phyloP scores from a whole-genome alignment of 2,888 invertebrate species.

The Aphodius sticticus region DNA sequence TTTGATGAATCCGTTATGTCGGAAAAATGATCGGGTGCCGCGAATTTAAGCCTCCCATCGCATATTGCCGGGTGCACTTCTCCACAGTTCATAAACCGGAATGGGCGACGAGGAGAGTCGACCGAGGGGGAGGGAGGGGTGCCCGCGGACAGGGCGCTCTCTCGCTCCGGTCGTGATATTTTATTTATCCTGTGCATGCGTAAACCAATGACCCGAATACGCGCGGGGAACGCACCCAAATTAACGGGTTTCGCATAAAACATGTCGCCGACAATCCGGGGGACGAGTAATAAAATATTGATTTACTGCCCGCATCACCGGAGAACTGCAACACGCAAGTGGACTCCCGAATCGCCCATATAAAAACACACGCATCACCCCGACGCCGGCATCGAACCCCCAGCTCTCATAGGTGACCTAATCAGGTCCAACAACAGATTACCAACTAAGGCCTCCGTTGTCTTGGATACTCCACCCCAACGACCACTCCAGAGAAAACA shows the following conservation, averaged over 20 bases:
- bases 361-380: conserved; percentile 12
- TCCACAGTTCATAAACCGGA: conserved; percentile 55
- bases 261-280: conserved; percentile 49
- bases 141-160: not conserved
- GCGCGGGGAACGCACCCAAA: conserved; percentile 45
- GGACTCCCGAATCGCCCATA: conserved; percentile 7
- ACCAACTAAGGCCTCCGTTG: conserved; percentile 12
- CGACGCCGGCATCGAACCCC: not conserved
- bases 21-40: conserved; percentile 44
- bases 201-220: conserved; percentile 57
- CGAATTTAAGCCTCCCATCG: conserved; percentile 54
- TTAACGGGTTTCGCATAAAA: conserved; percentile 53
- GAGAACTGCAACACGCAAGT: conserved; percentile 43
- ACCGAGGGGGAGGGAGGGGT: too few relatives aligned
- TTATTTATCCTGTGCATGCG: conserved; percentile 57
- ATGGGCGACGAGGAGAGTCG: conserved; percentile 40
- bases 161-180: conserved; percentile 52
- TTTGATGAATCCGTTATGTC: conserved; percentile 43
- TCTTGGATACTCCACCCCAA: conserved; percentile 20
- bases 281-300: conserved; percentile 55
- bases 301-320: conserved; percentile 51
- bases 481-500: conserved; percentile 6
- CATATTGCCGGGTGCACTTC: conserved; percentile 54
- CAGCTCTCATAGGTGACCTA: conserved; percentile 15
- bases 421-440: conserved; percentile 24